Conservation (phyloP, 2,888 invertebrate species). For the Odontocerum albicorne region DNA sequence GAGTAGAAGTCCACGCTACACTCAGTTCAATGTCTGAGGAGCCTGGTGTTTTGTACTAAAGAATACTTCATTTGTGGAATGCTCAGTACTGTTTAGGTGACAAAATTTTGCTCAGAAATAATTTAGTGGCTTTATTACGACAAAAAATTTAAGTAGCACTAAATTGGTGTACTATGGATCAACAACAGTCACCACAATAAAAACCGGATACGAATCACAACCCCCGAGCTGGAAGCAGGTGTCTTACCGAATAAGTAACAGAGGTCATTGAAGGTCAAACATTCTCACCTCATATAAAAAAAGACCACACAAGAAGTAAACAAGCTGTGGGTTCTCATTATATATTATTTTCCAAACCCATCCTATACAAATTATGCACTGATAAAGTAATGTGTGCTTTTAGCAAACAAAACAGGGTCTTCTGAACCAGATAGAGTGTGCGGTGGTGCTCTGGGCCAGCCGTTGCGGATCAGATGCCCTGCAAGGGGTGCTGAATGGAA, state of each 20-base stretch:
- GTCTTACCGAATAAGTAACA: neutral
- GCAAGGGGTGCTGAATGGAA: constrained; percentile 33
- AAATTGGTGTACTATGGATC: too few relatives aligned
- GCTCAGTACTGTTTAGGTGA: too few relatives aligned
- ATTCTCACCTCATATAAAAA: neutral
- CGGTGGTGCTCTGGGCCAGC: constrained; percentile 67
- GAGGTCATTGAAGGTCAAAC: neutral
- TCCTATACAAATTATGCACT: too few relatives aligned
- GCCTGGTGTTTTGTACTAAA: too few relatives aligned
- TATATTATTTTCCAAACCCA: neutral
- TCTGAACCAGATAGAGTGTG: constrained; percentile 75
- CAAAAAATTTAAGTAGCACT: neutral
- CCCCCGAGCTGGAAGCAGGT: neutral
- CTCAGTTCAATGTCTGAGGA: too few relatives aligned
- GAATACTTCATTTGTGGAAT: too few relatives aligned
- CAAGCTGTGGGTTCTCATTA: neutral
- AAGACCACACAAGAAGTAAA: neutral
- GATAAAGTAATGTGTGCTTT: too few relatives aligned
- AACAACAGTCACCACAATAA: neutral
- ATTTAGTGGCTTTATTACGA: neutral
- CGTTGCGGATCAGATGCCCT: constrained; percentile 62
- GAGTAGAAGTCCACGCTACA: too few relatives aligned
- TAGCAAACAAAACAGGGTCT: constrained; percentile 74
- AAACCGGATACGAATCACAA: neutral
- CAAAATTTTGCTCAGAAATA: too few relatives aligned